These are phyloP conservation scores for Nomada ferruginata DNA, from an alignment of 2,888 invertebrate species.

Conservation along the genomic window DNA sequence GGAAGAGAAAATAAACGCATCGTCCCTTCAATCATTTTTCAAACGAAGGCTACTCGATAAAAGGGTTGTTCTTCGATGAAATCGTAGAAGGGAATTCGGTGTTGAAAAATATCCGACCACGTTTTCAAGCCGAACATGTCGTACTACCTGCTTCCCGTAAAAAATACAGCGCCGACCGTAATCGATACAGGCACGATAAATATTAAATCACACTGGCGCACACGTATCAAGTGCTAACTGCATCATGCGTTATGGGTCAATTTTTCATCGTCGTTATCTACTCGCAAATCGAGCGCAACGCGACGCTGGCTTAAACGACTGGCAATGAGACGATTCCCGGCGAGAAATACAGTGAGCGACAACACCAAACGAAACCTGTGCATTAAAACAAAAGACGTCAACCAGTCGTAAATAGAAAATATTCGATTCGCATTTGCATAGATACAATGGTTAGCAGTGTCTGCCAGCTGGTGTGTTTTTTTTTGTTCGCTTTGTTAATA, in stretches of 20 bases:
- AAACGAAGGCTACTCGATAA: constrained; percentile 9
- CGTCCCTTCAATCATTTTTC: neutral
- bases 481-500: neutral
- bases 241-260: constrained; percentile 31
- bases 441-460: neutral
- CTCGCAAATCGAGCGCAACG: constrained; percentile 47
- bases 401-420: neutral
- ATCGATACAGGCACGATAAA: constrained; percentile 38
- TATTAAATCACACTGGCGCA: constrained; percentile 44
- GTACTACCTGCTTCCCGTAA: constrained; percentile 34
- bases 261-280: constrained; percentile 36
- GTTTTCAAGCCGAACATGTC: constrained; percentile 39
- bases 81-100: constrained; percentile 19
- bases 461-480: neutral
- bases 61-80: constrained; percentile 25
- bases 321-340: constrained; percentile 22
- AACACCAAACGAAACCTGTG: constrained; percentile 4
- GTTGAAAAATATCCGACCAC: constrained; percentile 15
- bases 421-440: neutral
- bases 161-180: constrained; percentile 41
- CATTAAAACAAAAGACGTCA: neutral
- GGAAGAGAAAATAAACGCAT: constrained; percentile 23
- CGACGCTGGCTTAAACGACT: constrained; percentile 26
- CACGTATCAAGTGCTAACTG: constrained; percentile 48
- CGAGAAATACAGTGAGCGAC: neutral